Evolutionary conservation across 2,888 invertebrate species (phyloP), one percentile per base, ranked within the genome.

Genomic region (Plemyria rubiginata): DNA sequence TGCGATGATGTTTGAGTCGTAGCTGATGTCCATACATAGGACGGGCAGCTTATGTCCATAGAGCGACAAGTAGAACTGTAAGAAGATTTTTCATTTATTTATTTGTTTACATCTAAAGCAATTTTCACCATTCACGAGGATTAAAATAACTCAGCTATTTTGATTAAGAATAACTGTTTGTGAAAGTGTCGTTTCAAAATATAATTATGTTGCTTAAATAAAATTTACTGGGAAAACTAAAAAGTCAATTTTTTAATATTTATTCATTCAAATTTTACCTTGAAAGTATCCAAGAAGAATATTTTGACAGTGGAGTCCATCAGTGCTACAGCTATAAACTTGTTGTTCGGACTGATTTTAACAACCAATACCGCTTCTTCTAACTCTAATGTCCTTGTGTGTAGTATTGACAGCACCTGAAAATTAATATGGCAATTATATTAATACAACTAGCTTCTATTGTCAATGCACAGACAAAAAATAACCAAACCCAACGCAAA

Each of bases 31-130:
- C 93, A 99, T 94, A 77, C 97, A 97, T 0, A 97, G 93, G 0
- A 99, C 98, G 0, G 99, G 99, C 54, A 99, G 91, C 81, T 98
- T 98, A 90, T 99, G 99, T 0, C 99, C 99, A 84, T 99, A 99
- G 0, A 99, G 94, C 0, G 98, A 97, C 16, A 99, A 85, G 88
- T 98, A 98, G 86, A 99, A 98, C 96, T 97, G 87, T 62, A 16
- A 16, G 11, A 36, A 29, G 29, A 7, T 29, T 29, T 29, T 40
- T 12, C 12, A 4, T 12, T n/a, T 40, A n/a, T n/a, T n/a, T n/a
- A n/a, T n/a, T n/a, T n/a, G n/a, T n/a, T n/a, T n/a, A n/a, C n/a
- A n/a, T n/a, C 22, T 22, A 3, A 22, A 22, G 22, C 3, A 22
- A 22, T 22, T 22, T 22, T 22, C 22, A 22, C 22, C 2, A 22